Percentiles rank a stretch among this genome's conserved stretches.
Evolutionary conservation across 2,888 invertebrate species (phyloP).

Genomic region (Tridacna crocea): DNA sequence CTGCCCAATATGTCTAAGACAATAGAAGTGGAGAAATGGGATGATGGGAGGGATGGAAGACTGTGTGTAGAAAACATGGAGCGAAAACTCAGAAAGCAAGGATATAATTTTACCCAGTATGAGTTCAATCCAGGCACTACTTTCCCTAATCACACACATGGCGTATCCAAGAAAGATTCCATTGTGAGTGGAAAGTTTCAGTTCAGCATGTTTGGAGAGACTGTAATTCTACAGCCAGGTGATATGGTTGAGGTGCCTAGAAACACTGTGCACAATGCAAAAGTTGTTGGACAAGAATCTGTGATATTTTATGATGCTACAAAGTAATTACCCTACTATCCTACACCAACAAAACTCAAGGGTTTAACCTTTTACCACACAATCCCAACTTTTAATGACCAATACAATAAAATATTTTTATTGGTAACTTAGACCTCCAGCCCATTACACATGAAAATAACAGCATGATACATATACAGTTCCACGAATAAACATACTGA

Average conservation of each 20-base stretch:
- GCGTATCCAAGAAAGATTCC: slow-evolving; percentile 78
- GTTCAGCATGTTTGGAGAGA: slow-evolving; percentile 78
- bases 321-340: slow-evolving; percentile 32
- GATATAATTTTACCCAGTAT: slow-evolving; percentile 74
- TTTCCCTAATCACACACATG: slow-evolving; percentile 80
- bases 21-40: slow-evolving; percentile 76
- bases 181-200: slow-evolving; percentile 76
- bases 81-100: slow-evolving; percentile 73
- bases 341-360: no score
- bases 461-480: no score
- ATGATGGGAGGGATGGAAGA: slow-evolving; percentile 71
- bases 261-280: slow-evolving; percentile 76
- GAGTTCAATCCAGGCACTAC: slow-evolving; percentile 76
- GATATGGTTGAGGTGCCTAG: slow-evolving; percentile 80
- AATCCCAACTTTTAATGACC: no score
- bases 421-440: no score
- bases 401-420: no score
- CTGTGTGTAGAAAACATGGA: slow-evolving; percentile 74
- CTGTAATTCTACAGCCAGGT: slow-evolving; percentile 77
- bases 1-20: not conserved
- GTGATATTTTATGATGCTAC: slow-evolving; percentile 79
- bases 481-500: no score
- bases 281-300: slow-evolving; percentile 74
- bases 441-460: no score
- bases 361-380: no score